A percentile compares a stretch with the other conserved stretches of the same genome.
Conservation (phyloP, 1,140 invertebrate species). For the Himalopsyche phryganea region DNA sequence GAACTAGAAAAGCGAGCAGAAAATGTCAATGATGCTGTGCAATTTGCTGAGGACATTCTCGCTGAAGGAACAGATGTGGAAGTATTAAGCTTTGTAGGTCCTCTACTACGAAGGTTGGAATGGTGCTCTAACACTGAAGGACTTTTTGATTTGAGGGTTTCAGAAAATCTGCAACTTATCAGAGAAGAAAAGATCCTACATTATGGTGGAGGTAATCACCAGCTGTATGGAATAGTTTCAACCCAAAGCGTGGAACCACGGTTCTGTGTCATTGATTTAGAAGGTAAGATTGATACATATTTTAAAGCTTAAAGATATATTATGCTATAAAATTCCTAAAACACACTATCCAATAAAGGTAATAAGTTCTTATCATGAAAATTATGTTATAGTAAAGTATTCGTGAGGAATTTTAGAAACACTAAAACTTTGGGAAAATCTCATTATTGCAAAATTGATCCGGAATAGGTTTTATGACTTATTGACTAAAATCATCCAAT, state of each 20-base stretch:
- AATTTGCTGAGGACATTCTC: conserved; percentile 61
- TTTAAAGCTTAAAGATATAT: too few species aligned
- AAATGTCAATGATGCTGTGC: conserved; percentile 55
- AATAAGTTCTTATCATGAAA: neutral
- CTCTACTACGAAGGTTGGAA: conserved; percentile 62
- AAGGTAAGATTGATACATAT: conserved; percentile 43
- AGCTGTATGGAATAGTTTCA: conserved; percentile 52
- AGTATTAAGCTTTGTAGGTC: conserved; percentile 61
- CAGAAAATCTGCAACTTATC: conserved; percentile 50
- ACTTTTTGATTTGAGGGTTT: conserved; percentile 45
- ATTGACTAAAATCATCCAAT: too few species aligned
- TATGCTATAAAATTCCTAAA: too few species aligned
- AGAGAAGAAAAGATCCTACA: conserved; percentile 46
- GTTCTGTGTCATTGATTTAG: conserved; percentile 50
- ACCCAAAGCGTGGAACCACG: conserved; percentile 58
- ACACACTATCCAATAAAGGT: neutral
- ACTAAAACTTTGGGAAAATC: too few species aligned
- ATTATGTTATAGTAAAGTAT: neutral
- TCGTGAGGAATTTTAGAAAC: too few species aligned
- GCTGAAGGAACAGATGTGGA: conserved; percentile 65
- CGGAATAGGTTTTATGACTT: too few species aligned
- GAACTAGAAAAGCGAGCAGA: conserved; percentile 48
- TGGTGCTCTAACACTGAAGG: conserved; percentile 53
- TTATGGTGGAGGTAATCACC: conserved; percentile 42
- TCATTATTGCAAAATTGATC: too few species aligned